These are phyloP conservation scores for Hormiphora californensis DNA, from an alignment of 37 sponge, comb jelly and placozoan species.

Conservation along the genomic window DNA sequence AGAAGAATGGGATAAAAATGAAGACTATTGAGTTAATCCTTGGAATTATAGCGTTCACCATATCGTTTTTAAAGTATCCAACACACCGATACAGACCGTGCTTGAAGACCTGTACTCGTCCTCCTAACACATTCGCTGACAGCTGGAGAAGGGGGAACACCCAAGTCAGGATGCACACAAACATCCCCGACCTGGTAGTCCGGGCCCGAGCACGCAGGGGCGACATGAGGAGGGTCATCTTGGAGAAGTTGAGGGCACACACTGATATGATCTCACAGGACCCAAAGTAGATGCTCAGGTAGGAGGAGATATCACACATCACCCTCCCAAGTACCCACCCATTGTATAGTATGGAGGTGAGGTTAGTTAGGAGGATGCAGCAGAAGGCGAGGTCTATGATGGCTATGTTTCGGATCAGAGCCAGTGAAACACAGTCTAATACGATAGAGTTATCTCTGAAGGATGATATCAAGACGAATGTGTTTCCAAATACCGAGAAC, in stretches of 20 bases:
- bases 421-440: not conserved
- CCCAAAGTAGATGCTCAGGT: no score
- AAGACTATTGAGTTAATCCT: not conserved
- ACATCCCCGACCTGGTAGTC: not conserved
- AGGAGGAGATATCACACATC: no score
- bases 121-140: not conserved
- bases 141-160: not conserved
- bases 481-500: not conserved
- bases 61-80: not conserved
- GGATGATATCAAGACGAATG: not conserved
- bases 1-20: not conserved
- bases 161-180: not conserved
- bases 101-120: not conserved
- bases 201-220: no score
- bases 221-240: no score
- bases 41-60: not conserved
- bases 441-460: not conserved
- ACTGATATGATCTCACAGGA: no score
- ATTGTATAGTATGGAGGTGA: no score
- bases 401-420: slow-evolving; percentile 11
- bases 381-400: not conserved
- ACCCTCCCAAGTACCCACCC: no score
- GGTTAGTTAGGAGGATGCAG: no score
- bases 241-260: no score
- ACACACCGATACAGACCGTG: not conserved